Base-by-base conservation (phyloP, 1,140 invertebrate genomes). In the Berghia stephanieae region DNA sequence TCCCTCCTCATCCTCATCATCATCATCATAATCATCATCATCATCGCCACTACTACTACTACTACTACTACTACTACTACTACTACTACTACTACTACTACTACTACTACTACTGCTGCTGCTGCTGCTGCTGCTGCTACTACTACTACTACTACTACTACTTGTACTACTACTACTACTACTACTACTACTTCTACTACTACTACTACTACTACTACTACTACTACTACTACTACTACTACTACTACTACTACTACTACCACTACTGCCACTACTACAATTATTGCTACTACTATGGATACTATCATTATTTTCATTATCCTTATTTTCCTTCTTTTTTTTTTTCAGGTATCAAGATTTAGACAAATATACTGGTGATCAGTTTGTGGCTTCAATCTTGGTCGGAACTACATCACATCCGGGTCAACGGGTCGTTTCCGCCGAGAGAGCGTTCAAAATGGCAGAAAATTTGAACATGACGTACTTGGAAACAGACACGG, bases 201-300 rank as follows among this genome's bases (percentile, higher is more conserved):
- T 44, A 83, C 60, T 82, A 82, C 60, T 81, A 67, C 13, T 77
- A 78, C 31, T 80, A 78, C 13, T 81, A 81, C 3, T 75, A 71
- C 5, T 71, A 46, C 10, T 70, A 81, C 69, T 42, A 63, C 21
- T 71, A 67, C 36, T n/a, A n/a, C 75, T 78, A 5, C 79, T 84
- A 49, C 24, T 77, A 66, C 77, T 83, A 52, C 72, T 84, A 27
- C 38, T 83, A 21, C 80, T 81, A 21, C 80, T 78, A 34, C 68
- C 71, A 71, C 63, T 81, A 42, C 82, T 75, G 83, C 81, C 81
- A 43, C 38, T 13, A 57, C 18, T 40, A 16, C 21, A 57, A 27
- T 21, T 57, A 6, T 57, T 16, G 55, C n/a, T 57, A 31, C 55
- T 57, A 27, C 55, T n/a, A 8, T 21, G 55, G n/a, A 6, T 21